Conservation (phyloP, 2,888 invertebrate genomes). For the Psylliodes chrysocephalus region DNA sequence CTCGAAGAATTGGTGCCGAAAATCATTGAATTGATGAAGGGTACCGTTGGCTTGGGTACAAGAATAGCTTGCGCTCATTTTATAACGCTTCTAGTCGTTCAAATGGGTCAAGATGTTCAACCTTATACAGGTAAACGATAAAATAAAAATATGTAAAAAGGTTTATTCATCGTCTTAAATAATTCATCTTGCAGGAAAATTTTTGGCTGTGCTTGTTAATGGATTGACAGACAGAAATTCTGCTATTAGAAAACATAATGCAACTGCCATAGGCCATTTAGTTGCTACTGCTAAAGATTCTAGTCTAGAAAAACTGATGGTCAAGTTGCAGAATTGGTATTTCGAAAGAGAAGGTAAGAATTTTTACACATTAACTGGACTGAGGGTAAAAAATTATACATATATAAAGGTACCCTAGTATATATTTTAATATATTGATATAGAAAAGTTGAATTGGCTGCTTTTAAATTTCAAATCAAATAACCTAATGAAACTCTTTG, state of each 20-base stretch:
- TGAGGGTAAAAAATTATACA: too few species aligned
- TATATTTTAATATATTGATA: too few species aligned
- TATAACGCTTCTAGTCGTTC: slow-evolving; percentile 73
- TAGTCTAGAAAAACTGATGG: slow-evolving; percentile 74
- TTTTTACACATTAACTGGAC: too few species aligned
- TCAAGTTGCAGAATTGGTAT: slow-evolving; percentile 73
- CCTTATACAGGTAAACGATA: slow-evolving; percentile 67
- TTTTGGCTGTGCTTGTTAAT: slow-evolving; percentile 73
- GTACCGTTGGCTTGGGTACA: slow-evolving; percentile 84
- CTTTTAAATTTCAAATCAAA: too few species aligned
- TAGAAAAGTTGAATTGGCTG: too few species aligned
- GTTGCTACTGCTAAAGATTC: slow-evolving; percentile 83
- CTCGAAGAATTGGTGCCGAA: slow-evolving; percentile 84
- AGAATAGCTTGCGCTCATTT: slow-evolving; percentile 86
- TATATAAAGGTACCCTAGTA: too few species aligned
- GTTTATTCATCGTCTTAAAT: background rate
- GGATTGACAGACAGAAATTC: slow-evolving; percentile 87
- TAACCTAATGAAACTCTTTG: too few species aligned
- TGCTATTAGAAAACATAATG: slow-evolving; percentile 85
- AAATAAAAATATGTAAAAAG: background rate
- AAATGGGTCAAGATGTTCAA: slow-evolving; percentile 67
- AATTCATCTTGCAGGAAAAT: slow-evolving; percentile 61
- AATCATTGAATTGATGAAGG: slow-evolving; percentile 82
- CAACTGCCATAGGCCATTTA: slow-evolving; percentile 85
- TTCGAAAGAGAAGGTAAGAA: slow-evolving; percentile 73